A percentile compares a stretch with the other conserved stretches of the same genome.
phyloP scores from a whole-genome alignment of 2,797 vertebrate genomes.

The Platyrinchus mystaceus region DNA sequence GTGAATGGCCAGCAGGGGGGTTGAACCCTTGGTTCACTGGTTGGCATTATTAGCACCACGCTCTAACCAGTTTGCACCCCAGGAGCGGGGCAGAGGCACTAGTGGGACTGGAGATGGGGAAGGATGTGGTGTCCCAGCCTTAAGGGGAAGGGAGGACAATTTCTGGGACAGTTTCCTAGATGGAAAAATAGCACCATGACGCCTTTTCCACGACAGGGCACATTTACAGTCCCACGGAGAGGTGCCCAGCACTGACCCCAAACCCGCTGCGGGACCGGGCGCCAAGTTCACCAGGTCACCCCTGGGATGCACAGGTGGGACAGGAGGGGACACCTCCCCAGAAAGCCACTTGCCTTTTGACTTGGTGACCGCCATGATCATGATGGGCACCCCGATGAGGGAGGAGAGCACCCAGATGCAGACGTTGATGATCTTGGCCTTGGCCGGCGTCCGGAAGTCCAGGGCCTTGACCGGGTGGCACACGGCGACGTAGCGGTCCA shows the following conservation, averaged over 20 bases:
- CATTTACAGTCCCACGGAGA: background rate
- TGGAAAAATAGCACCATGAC: background rate
- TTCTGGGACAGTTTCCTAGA: background rate
- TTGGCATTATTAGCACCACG: background rate
- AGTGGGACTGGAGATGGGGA: background rate
- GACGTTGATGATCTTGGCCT: constrained; percentile 95
- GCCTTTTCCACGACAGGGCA: background rate
- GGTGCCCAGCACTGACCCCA: background rate
- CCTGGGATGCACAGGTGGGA: background rate
- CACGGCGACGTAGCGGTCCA: constrained; percentile 94
- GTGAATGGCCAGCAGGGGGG: background rate
- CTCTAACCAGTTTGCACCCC: background rate
- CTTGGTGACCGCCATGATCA: constrained; percentile 90
- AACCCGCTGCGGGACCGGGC: background rate
- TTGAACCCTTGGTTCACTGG: too few species aligned
- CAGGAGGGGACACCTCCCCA: background rate
- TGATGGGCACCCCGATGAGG: constrained; percentile 90
- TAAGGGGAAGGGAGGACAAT: background rate
- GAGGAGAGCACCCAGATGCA: constrained; percentile 97
- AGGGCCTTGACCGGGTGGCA: constrained; percentile 93
- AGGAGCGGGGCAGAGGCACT: background rate
- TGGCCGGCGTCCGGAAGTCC: constrained; percentile 92
- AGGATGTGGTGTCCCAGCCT: background rate
- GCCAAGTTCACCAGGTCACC: background rate
- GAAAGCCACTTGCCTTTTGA: constrained; percentile 79